Conservation (phyloP, 35 echinoderm and acorn worm genomes). For the Acanthaster planci region DNA sequence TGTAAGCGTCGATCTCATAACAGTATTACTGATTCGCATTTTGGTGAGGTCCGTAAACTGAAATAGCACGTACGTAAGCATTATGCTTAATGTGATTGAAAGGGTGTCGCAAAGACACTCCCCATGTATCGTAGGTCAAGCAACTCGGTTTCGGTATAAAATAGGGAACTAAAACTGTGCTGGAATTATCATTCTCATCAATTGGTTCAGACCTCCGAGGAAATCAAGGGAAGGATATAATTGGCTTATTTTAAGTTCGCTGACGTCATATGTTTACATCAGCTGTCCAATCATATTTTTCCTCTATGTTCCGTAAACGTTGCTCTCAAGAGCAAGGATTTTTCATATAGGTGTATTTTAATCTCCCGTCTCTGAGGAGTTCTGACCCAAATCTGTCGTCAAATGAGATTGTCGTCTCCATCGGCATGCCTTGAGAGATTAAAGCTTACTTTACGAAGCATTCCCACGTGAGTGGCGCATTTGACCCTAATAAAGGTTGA, state of each 20-base stretch:
- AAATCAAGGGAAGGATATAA: slow-evolving; percentile 1
- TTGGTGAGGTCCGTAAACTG: slow-evolving; percentile 5
- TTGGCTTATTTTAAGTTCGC: neutral
- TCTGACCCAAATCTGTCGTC: neutral
- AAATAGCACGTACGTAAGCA: neutral
- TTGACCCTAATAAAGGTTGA: too few species aligned
- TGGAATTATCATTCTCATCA: slow-evolving; percentile 9
- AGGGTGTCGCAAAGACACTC: too few species aligned
- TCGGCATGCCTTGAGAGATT: slow-evolving; percentile 16
- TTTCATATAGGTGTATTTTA: neutral
- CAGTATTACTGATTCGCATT: neutral
- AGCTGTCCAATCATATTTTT: slow-evolving; percentile 2
- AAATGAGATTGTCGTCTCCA: slow-evolving; percentile 13
- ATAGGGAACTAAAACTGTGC: neutral
- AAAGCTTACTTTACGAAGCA: neutral
- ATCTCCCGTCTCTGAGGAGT: neutral
- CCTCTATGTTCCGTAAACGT: neutral
- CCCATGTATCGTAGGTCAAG: neutral
- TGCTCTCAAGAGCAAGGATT: slow-evolving; percentile 10
- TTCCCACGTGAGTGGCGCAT: too few species aligned
- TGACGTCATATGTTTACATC: slow-evolving; percentile 24
- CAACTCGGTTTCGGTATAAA: neutral
- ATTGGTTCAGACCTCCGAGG: neutral
- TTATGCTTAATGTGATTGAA: too few species aligned
- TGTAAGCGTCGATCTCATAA: slow-evolving; percentile 2